These are phyloP conservation scores for Trichopria drosophilae DNA, from an alignment of 2,888 invertebrate genomes.

Conservation along the genomic window DNA sequence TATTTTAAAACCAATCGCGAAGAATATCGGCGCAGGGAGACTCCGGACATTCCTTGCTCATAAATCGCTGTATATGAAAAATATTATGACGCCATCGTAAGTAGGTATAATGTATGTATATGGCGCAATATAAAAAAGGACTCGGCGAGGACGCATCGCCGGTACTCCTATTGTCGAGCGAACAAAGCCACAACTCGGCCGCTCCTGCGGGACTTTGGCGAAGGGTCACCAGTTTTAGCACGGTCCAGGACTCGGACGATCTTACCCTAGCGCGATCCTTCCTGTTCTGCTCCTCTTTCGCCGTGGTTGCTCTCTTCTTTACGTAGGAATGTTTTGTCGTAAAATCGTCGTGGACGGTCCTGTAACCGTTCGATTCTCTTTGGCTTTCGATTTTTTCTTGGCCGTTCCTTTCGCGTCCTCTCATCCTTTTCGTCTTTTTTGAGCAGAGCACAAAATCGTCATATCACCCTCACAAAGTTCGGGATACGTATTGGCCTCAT, in stretches of 20 bases:
- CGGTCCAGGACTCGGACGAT: slow-evolving; percentile 22
- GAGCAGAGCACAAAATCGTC: slow-evolving; percentile 8
- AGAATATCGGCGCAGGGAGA: slow-evolving; percentile 19
- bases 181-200: slow-evolving; percentile 46
- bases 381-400: slow-evolving; percentile 8
- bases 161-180: slow-evolving; percentile 47
- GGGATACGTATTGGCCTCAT: neutral
- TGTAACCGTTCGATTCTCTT: slow-evolving; percentile 13
- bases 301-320: slow-evolving; percentile 21
- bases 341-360: slow-evolving; percentile 41
- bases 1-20: too few species aligned
- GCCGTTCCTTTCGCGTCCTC: slow-evolving; percentile 3
- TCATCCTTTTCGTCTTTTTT: slow-evolving; percentile 29
- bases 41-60: slow-evolving; percentile 20
- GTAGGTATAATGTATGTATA: slow-evolving; percentile 44
- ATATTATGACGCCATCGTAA: slow-evolving; percentile 47
- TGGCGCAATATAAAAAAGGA: slow-evolving; percentile 43
- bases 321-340: too few species aligned
- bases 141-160: slow-evolving; percentile 16
- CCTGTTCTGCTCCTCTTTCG: slow-evolving; percentile 4
- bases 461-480: neutral
- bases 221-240: slow-evolving; percentile 17
- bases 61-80: slow-evolving; percentile 41
- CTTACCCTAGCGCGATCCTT: slow-evolving; percentile 16
- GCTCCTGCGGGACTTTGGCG: slow-evolving; percentile 27